Conservation (phyloP, 1,140 invertebrate genomes). For the Helicoverpa armigera region DNA sequence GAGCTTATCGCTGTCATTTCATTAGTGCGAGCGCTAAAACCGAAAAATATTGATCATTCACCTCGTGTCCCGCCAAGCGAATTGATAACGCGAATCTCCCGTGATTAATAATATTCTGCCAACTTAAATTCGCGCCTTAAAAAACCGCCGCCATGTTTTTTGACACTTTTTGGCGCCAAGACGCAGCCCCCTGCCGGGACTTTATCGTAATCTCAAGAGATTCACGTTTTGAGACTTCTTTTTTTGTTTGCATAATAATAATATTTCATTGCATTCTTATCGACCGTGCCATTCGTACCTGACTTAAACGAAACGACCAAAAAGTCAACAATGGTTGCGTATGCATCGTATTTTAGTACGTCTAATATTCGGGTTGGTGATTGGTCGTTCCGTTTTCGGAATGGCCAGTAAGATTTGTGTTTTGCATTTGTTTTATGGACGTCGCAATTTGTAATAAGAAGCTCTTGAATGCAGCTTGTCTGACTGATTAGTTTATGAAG, state of each 20-base stretch:
- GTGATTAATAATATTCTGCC: constrained; percentile 50
- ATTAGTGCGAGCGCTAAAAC: constrained; percentile 17
- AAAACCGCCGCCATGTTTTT: constrained; percentile 51
- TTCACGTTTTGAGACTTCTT: constrained; percentile 53
- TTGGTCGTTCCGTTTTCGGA: constrained; percentile 3
- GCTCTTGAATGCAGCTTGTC: background rate
- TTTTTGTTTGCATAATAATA: constrained; percentile 60
- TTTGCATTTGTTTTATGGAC: background rate
- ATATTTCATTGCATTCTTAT: constrained; percentile 49
- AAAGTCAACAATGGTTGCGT: constrained; percentile 49
- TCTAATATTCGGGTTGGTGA: constrained; percentile 18
- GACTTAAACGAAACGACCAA: constrained; percentile 42
- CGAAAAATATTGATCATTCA: constrained; percentile 31
- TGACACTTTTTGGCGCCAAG: constrained; percentile 60
- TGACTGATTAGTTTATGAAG: constrained; percentile 7
- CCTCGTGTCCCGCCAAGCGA: background rate
- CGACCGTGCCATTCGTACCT: constrained; percentile 34
- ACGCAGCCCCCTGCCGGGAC: constrained; percentile 51
- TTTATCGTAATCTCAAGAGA: constrained; percentile 57
- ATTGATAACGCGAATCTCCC: constrained; percentile 38
- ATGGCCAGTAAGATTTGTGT: constrained; percentile 12
- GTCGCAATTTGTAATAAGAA: background rate
- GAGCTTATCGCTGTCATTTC: constrained; percentile 8
- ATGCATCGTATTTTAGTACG: constrained; percentile 9
- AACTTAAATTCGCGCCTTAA: constrained; percentile 48